These are phyloP conservation scores for Eupithecia tripunctaria DNA, from an alignment of 2,888 invertebrate species.

Conservation along the genomic window DNA sequence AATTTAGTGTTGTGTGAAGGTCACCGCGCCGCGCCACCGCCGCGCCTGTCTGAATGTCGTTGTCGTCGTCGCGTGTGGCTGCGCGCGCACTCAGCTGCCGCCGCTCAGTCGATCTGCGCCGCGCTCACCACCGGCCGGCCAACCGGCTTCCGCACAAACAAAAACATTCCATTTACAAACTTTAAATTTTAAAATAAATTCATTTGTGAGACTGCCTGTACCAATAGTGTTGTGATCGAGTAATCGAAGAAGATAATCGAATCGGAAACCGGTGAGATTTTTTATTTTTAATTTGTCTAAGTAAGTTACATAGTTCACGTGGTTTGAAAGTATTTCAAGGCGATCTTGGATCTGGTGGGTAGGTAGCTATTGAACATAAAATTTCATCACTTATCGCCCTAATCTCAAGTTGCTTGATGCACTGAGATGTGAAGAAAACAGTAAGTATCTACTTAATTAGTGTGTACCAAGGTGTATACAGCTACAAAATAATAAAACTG, in stretches of 20 bases:
- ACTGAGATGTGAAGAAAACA: constrained; percentile 19
- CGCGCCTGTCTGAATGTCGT: constrained; percentile 57
- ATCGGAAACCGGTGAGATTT: constrained; percentile 62
- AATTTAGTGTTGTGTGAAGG: constrained; percentile 54
- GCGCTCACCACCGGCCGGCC: constrained; percentile 66
- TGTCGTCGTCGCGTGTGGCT: constrained; percentile 49
- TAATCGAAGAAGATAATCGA: constrained; percentile 21
- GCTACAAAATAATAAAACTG: constrained; percentile 15
- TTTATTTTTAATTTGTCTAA: constrained; percentile 63
- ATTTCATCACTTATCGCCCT: constrained; percentile 46
- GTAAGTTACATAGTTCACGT: constrained; percentile 77
- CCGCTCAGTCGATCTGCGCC: constrained; percentile 74
- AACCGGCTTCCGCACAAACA: constrained; percentile 49
- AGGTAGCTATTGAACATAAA: constrained; percentile 50
- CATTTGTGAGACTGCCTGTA: constrained; percentile 33
- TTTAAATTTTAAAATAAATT: constrained; percentile 34
- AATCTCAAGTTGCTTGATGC: constrained; percentile 34
- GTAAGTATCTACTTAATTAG: constrained; percentile 11
- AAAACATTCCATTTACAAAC: constrained; percentile 44
- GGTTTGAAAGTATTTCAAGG: constrained; percentile 84
- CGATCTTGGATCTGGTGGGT: constrained; percentile 67
- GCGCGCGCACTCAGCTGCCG: constrained; percentile 61
- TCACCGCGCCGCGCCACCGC: constrained; percentile 35
- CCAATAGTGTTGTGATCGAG: constrained; percentile 45
- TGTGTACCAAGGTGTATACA: not conserved